A percentile compares a stretch with the other conserved stretches of the same genome.
Evolutionary conservation across 2,888 invertebrate species (phyloP).

Genomic region (Marronus borbonicus): DNA sequence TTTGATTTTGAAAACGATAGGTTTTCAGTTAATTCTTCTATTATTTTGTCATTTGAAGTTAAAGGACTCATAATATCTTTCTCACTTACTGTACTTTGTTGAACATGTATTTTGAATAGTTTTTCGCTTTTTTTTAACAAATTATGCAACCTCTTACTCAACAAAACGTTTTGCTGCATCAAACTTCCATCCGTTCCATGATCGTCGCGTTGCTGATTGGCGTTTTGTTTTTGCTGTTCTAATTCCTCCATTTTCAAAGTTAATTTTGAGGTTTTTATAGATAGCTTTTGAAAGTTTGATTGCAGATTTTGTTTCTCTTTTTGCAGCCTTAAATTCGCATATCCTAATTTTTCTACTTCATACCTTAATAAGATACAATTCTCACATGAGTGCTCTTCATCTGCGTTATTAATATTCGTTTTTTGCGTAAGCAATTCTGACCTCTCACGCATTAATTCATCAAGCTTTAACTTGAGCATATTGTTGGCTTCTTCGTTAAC

Average conservation of each 20-base stretch:
- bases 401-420: background rate
- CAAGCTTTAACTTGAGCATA: conserved; percentile 34
- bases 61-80: conserved; percentile 11
- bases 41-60: conserved; percentile 16
- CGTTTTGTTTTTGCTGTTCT: conserved; percentile 16
- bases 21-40: conserved; percentile 44
- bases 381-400: conserved; percentile 18
- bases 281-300: conserved; percentile 44
- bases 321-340: conserved; percentile 42
- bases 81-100: conserved; percentile 34
- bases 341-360: conserved; percentile 48
- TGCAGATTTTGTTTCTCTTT: conserved; percentile 47
- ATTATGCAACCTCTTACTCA: conserved; percentile 37
- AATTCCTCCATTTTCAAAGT: conserved; percentile 49
- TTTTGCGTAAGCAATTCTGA: conserved; percentile 10
- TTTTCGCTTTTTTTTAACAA: conserved; percentile 37
- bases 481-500: conserved; percentile 39
- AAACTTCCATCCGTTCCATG: conserved; percentile 17
- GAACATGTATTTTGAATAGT: conserved; percentile 29
- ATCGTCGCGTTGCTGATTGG: conserved; percentile 16
- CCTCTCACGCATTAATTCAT: conserved; percentile 31
- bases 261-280: conserved; percentile 46
- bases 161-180: conserved; percentile 31
- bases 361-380: conserved; percentile 40
- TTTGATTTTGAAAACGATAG: conserved; percentile 39